Evolutionary conservation across 2,888 invertebrate genomes (phyloP), one percentile per base, ranked within the genome.

Genomic region (Ceramica pisi): DNA sequence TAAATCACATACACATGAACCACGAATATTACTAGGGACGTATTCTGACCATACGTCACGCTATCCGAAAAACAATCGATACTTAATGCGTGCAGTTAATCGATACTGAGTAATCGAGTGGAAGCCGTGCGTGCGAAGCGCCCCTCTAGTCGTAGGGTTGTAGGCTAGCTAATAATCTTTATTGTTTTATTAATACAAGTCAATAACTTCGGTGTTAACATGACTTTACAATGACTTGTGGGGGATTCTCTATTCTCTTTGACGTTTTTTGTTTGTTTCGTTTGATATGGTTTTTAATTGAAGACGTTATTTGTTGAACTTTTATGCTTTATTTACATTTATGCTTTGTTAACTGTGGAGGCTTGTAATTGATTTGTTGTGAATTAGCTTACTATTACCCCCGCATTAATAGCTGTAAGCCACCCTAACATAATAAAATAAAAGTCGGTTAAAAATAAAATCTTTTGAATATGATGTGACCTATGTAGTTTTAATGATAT

Each of bases 81-180:
- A 88, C 38, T 77, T 72, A 72, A 88, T 89, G 92, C 92, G 92
- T 92, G 92, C 91, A 87, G 88, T 75, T 92, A 92, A 92, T 92
- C 89, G 90, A 90, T 87, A 82, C 60, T 26, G 57, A 74, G 75
- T 77, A 82, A 86, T 85, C 86, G 83, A 86, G 73, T 65, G 75
- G 74, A 84, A 86, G 80, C 77, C 77, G 87, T 90, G 90, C 92
- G 92, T 91, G 91, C 83, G 89, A 86, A 86, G 82, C 85, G 80
- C 86, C 81, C 85, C 83, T 79, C 67, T 80, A 73, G 74, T 65
- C 74, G 65, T 64, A 69, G 56, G 68, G 75, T 67, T 66, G 71
- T 69, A n/a, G n/a, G n/a, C n/a, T n/a, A 66, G 68, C 76, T 85
- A 79, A 85, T 87, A 85, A 86, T 79, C 81, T 86, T 87, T 86